phyloP scores from a whole-genome alignment of 2,888 invertebrate species.

The Hydrotaea cyrtoneurina region DNA sequence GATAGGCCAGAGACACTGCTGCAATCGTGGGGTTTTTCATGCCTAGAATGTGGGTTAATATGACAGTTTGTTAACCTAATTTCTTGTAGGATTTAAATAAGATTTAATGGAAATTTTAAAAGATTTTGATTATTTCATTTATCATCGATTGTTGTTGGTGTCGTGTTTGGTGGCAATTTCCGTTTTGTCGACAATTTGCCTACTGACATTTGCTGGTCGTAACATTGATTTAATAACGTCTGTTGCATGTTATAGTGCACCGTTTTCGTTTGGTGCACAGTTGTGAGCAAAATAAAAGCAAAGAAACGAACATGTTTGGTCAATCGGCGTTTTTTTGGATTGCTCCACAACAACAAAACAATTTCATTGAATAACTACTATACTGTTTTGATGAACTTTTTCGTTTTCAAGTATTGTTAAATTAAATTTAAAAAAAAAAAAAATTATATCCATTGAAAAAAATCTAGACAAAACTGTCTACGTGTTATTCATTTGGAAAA shows the following conservation, averaged over 20 bases:
- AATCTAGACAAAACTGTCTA: too few species aligned
- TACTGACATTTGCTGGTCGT: slow-evolving; percentile 47
- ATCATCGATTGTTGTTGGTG: neutral
- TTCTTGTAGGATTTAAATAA: slow-evolving; percentile 46
- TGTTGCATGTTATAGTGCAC: neutral
- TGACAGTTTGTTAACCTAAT: slow-evolving; percentile 59
- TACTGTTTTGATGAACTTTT: too few species aligned
- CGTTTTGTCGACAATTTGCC: slow-evolving; percentile 67
- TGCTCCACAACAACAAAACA: too few species aligned
- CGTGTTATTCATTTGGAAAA: too few species aligned
- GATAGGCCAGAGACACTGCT: neutral
- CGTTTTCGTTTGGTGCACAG: neutral
- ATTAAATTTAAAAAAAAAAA: too few species aligned
- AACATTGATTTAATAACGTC: slow-evolving; percentile 48
- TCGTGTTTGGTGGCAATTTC: slow-evolving; percentile 63
- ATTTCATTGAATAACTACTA: too few species aligned
- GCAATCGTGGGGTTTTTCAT: neutral
- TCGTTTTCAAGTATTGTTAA: too few species aligned
- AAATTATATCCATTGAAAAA: too few species aligned
- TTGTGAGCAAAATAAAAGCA: slow-evolving; percentile 1
- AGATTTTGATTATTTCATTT: slow-evolving; percentile 25
- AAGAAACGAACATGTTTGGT: neutral
- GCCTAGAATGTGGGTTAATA: slow-evolving; percentile 62
- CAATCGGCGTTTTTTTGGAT: too few species aligned
- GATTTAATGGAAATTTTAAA: slow-evolving; percentile 55